Evolutionary conservation across 2,113 vertebrate species (phyloP).

Genomic region (Dipodomys spectabilis): DNA sequence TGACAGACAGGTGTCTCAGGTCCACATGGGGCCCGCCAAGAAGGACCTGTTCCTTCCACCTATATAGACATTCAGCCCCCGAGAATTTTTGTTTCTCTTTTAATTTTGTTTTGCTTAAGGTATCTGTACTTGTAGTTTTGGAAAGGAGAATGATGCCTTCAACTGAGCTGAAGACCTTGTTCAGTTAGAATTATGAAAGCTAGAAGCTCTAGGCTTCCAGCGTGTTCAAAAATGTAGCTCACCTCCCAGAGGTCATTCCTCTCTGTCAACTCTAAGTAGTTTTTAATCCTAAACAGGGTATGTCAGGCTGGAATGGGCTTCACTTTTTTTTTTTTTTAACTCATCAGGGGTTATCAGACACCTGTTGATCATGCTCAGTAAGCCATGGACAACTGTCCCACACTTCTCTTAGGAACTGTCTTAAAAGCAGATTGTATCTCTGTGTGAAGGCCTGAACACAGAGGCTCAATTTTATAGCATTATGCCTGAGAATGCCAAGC

Average conservation of each 20-base stretch:
- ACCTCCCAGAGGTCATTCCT: too few relatives aligned
- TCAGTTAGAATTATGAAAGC: neutral
- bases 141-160: neutral
- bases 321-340: neutral
- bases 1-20: neutral
- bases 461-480: neutral
- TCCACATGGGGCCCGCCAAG: too few relatives aligned
- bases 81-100: neutral
- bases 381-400: fast-evolving
- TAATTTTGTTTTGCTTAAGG: neutral
- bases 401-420: neutral
- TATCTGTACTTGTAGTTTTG: neutral
- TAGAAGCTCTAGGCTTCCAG: neutral
- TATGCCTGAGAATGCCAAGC: neutral
- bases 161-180: neutral
- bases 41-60: neutral
- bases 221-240: neutral
- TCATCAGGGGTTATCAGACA: neutral
- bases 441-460: neutral
- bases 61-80: neutral
- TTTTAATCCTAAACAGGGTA: neutral
- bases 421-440: neutral
- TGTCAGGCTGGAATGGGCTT: neutral
- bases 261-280: neutral
- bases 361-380: neutral